Evolutionary conservation across 2,888 invertebrate species (phyloP).

Genomic region (Drepanosiphum platanoidis): DNA sequence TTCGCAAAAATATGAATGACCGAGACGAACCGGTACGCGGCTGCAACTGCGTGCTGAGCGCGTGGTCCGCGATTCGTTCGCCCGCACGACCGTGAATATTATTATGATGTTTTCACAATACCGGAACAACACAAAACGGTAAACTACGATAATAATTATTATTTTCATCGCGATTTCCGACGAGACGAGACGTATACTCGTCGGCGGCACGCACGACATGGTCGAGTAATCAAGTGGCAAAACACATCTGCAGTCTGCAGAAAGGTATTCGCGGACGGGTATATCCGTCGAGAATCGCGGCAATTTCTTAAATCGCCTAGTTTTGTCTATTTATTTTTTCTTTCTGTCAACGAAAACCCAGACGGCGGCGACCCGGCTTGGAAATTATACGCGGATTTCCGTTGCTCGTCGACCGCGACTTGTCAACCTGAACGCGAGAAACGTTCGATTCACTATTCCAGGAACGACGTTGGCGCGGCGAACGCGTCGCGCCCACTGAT

Average conservation of each 20-base stretch:
- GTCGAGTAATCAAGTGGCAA: constrained; percentile 19
- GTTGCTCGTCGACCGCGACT: not conserved
- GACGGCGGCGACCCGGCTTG: too few relatives aligned
- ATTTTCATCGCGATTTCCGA: too few relatives aligned
- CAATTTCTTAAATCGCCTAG: not conserved
- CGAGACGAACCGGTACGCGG: too few relatives aligned
- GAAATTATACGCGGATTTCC: constrained; percentile 37
- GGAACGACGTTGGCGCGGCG: not conserved
- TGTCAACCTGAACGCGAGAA: constrained; percentile 11
- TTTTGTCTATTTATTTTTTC: too few relatives aligned
- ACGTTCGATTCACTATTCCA: not conserved
- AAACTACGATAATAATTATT: not conserved
- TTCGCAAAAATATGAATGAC: too few relatives aligned
- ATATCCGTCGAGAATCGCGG: constrained; percentile 4
- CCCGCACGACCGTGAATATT: not conserved
- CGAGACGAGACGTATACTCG: not conserved
- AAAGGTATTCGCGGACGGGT: not conserved
- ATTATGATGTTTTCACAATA: not conserved
- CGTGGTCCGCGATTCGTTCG: not conserved
- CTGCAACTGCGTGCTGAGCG: too few relatives aligned
- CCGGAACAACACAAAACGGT: not conserved
- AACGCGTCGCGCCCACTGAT: not conserved
- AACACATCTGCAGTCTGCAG: constrained; percentile 39
- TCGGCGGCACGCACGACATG: not conserved
- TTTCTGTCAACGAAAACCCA: not conserved